Base-by-base conservation (phyloP, 2,888 invertebrate species). In the Sussaba pulchella region DNA sequence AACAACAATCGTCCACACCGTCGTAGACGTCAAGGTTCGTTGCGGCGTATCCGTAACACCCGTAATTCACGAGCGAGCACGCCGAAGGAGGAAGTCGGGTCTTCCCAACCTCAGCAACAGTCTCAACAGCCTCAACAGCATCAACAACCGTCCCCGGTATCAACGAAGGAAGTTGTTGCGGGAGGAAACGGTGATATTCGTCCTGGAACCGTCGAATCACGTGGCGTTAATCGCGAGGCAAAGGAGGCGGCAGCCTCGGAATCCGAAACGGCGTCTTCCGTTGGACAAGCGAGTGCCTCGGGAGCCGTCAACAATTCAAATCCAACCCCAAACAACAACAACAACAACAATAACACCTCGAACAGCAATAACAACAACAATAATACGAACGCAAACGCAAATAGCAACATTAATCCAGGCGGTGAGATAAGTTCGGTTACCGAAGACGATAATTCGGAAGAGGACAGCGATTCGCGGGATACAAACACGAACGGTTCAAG, bases 1-100 rank as follows among this genome's bases (percentile, higher is more conserved):
- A 98, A 98, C 92, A 98, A 98, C 92, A 98, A 98, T 92, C 95
- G 99, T 86, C 99, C 99, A 26, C 98, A 99, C 91, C 94, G 99
- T 85, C 94, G 99, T 91, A 94, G 98, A 84, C 94, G 98, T 69
- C 97, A 97, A 92, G 96, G 96, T 87, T 97, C 98, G 66, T 93
- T 98, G 87, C 94, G 98, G 86, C 94, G 98, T 88, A 98, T 98
- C 85, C 95, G 98, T 84, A 97, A 97, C 89, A 97, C 98, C 73
- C 94, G 98, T 84, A 97, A 97, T 91, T 97, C 97, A 86, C 95
- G 97, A 90, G 96, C 96, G 86, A 96, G 95, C 83, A 96, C 95
- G 59, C 95, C 96, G 81, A 96, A 96, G 91, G 96, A 96, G 90
- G 96, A 96, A 89, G 83, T 80, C 82, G 82, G 75, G 74, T 66